Conservation (phyloP, 2,888 invertebrate genomes). For the Disparrhopalites patrizii region DNA sequence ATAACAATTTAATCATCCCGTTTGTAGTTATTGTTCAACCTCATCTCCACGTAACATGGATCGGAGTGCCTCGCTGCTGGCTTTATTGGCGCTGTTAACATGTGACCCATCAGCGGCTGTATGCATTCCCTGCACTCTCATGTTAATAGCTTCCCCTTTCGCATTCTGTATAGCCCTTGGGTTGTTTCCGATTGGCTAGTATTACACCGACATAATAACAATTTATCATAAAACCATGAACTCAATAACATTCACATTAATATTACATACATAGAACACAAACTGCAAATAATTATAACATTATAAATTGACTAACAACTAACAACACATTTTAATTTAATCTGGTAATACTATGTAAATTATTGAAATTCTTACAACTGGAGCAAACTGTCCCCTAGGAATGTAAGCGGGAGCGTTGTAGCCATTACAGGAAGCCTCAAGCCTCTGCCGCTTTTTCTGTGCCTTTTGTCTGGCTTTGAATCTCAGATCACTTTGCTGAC, state of each 20-base stretch:
- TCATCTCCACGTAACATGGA: slow-evolving; percentile 55
- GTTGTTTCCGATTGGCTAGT: slow-evolving; percentile 60
- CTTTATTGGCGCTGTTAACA: slow-evolving; percentile 44
- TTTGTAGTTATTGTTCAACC: slow-evolving; percentile 40
- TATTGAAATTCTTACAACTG: slow-evolving; percentile 58
- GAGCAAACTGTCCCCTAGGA: slow-evolving; percentile 74
- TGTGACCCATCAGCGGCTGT: slow-evolving; percentile 31
- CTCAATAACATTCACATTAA: too few species aligned
- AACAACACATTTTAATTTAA: neutral
- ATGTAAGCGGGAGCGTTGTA: slow-evolving; percentile 62
- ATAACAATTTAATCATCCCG: neutral
- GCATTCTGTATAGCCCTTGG: slow-evolving; percentile 62
- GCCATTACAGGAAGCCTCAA: slow-evolving; percentile 54
- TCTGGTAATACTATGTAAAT: neutral
- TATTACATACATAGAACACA: neutral
- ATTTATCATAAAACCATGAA: too few species aligned
- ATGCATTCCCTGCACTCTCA: slow-evolving; percentile 56
- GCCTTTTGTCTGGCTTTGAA: slow-evolving; percentile 72
- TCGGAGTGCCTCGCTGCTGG: slow-evolving; percentile 54
- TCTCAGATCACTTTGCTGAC: slow-evolving; percentile 79
- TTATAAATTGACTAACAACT: neutral
- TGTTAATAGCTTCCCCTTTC: slow-evolving; percentile 70
- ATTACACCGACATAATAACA: too few species aligned
- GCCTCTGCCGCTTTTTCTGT: slow-evolving; percentile 60
- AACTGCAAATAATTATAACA: neutral